Conservation (phyloP, 2,797 vertebrate species). For the Podarcis siculus region DNA sequence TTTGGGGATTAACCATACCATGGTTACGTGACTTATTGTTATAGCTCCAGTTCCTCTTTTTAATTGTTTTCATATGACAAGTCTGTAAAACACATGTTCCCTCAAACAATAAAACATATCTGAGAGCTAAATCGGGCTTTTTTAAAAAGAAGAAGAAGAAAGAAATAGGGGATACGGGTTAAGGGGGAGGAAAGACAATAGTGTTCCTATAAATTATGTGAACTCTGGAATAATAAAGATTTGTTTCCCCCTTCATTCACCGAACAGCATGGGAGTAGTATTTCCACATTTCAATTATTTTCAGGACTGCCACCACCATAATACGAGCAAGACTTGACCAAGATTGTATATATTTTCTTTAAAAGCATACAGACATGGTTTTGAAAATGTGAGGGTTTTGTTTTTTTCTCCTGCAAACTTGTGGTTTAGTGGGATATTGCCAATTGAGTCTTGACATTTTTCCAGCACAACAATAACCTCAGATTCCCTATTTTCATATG, state of each 20-base stretch:
- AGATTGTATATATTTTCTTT: conserved; percentile 65
- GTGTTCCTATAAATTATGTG: conserved; percentile 59
- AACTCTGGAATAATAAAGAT: conserved; percentile 66
- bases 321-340: conserved; percentile 63
- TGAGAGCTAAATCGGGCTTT: conserved; percentile 64
- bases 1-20: conserved; percentile 60
- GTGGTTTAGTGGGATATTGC: conserved; percentile 76
- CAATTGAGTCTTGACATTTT: conserved; percentile 75
- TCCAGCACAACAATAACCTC: conserved; percentile 75
- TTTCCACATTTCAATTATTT: conserved; percentile 68
- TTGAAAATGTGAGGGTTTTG: conserved; percentile 71
- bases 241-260: conserved; percentile 69
- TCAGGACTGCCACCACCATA: conserved; percentile 68
- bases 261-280: conserved; percentile 60
- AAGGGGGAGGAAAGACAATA: conserved; percentile 43
- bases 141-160: conserved; percentile 8
- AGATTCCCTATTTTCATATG: conserved; percentile 64
- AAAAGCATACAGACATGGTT: conserved; percentile 66
- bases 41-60: conserved; percentile 73
- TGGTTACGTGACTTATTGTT: conserved; percentile 72
- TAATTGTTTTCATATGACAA: conserved; percentile 80
- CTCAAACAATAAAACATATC: conserved; percentile 78
- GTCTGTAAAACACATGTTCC: conserved; percentile 81
- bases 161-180: background rate
- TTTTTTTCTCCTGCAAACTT: conserved; percentile 73